A percentile compares a stretch with the other conserved stretches of the same genome.
Conservation (phyloP, 2,888 invertebrate genomes). For the Pandemis cinnamomeana region DNA sequence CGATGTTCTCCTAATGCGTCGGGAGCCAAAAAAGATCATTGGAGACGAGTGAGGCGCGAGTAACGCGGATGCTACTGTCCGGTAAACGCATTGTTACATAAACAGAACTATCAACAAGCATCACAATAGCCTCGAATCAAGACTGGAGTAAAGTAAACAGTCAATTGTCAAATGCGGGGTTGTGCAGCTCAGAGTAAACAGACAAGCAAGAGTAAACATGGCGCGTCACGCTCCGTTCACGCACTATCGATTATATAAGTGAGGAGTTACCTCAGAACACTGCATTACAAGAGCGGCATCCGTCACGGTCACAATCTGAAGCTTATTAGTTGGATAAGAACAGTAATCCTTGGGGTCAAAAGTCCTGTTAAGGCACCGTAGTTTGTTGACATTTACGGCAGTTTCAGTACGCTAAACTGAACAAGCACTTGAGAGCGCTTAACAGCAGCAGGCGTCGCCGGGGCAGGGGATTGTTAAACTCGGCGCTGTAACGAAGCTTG, state of each 20-base stretch:
- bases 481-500: slow-evolving; percentile 77
- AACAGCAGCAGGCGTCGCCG: slow-evolving; percentile 52
- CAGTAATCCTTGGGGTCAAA: neutral
- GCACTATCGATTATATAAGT: slow-evolving; percentile 25
- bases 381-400: slow-evolving; percentile 35
- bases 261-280: neutral
- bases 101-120: slow-evolving; percentile 56
- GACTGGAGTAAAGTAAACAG: slow-evolving; percentile 68
- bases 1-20: neutral
- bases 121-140: slow-evolving; percentile 66
- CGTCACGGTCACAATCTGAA: neutral
- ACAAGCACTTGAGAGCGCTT: slow-evolving; percentile 62
- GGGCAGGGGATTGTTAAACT: slow-evolving; percentile 69
- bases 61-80: slow-evolving; percentile 52
- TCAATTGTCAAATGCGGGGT: slow-evolving; percentile 63
- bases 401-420: slow-evolving; percentile 49
- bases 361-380: slow-evolving; percentile 18
- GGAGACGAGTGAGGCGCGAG: slow-evolving; percentile 39
- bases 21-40: neutral
- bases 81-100: slow-evolving; percentile 53
- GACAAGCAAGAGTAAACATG: slow-evolving; percentile 41
- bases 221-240: slow-evolving; percentile 10
- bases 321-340: neutral
- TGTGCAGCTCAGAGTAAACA: slow-evolving; percentile 43
- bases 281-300: slow-evolving; percentile 14